Evolutionary conservation across 2,113 vertebrate species (phyloP).

Genomic region (Mastomys coucha): DNA sequence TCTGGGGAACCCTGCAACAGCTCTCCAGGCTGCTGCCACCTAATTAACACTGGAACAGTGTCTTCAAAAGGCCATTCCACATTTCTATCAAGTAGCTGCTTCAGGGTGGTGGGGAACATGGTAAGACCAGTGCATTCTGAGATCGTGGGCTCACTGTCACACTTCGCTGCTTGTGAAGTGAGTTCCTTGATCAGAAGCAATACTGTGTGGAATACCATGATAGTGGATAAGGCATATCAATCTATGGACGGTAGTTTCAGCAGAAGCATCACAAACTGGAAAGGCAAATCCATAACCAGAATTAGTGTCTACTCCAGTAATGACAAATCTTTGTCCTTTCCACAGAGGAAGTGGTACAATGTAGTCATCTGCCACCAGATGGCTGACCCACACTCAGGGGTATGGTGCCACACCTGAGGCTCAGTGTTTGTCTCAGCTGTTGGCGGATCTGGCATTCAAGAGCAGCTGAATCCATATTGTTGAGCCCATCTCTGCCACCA

Average conservation of each 20-base stretch:
- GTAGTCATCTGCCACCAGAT: background rate
- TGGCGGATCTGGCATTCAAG: background rate
- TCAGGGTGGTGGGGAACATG: background rate
- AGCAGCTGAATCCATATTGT: background rate
- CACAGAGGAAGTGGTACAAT: background rate
- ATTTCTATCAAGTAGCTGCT: background rate
- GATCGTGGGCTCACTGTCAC: background rate
- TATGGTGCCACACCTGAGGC: background rate
- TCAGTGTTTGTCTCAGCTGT: background rate
- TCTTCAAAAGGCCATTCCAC: background rate
- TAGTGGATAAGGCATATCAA: background rate
- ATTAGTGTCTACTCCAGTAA: background rate
- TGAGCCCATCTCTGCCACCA: background rate
- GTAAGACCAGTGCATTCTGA: background rate
- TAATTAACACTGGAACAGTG: background rate
- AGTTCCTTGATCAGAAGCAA: background rate
- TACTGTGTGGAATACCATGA: background rate
- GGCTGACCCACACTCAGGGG: background rate
- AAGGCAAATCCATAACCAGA: background rate
- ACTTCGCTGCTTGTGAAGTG: background rate
- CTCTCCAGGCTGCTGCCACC: background rate
- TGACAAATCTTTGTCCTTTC: background rate
- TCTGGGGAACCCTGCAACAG: background rate
- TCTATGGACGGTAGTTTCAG: background rate
- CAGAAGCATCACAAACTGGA: background rate